Base-by-base conservation (phyloP, 2,797 vertebrate species). In the Sebastes melanostomus region DNA sequence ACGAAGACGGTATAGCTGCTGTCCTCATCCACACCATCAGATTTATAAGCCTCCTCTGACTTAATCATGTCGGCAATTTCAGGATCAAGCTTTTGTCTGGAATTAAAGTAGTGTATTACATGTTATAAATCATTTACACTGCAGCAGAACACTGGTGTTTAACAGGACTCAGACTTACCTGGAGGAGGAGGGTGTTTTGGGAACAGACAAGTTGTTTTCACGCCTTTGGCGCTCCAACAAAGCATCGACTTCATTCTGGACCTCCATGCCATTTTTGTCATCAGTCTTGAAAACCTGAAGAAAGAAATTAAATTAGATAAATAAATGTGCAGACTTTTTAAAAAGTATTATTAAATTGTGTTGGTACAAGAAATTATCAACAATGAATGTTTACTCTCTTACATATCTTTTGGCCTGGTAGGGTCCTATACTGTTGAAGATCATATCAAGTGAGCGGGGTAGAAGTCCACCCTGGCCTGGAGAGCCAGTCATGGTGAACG, bases 321-420 rank as follows among this genome's bases (percentile, higher is more conserved):
- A 72, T 14, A 16, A 3, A 11, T 7, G 3, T 30, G 30, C 8
- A 63, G 2, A 69, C 36, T 58, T 22, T 1, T 54, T 22, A 1
- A 54, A 1, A 75, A 52, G 2, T 66, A 66, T 54, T 24, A 60
- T 3, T 54, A 60, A 56, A 29, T 20, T 18, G 11, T 29, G 2
- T 30, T 1, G 12, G 36, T 56, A 73, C 1, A 68, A 75, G 32
- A 38, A 4, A 60, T 20, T 3, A 63, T 16, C 22, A n/a, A 11
- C 0, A 20, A 11, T 36, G 9, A 34, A n/a, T 12, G 7, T 3
- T 25, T 1, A n/a, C 10, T 55, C 22, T 88, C 98, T 96, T 95
- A 99, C 98, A 54, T 96, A 99, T 96, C 97, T 92, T 87, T 98
- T 98, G 67, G 98, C 97, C 93, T 99, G 98, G 90, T 96, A 97